Conservation (phyloP, 2,113 vertebrate species). For the Cryptomyrus ogoouensis region DNA sequence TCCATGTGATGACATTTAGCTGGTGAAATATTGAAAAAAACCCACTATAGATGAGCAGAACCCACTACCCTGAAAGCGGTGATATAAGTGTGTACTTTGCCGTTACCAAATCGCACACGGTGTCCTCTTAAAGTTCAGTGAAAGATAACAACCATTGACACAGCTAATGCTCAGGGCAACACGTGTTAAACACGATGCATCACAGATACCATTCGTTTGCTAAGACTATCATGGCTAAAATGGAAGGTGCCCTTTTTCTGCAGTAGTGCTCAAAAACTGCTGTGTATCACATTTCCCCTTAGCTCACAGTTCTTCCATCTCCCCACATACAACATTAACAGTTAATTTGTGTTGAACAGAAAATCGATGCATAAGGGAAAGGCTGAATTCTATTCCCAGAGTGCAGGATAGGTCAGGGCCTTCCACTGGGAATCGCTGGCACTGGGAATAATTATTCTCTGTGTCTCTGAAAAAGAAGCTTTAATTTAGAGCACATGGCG, state of each 20-base stretch:
- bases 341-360: conserved; percentile 28
- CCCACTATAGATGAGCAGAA: not conserved
- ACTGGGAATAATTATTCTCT: not conserved
- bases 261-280: conserved; percentile 9
- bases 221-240: not conserved
- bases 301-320: not conserved
- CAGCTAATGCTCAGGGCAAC: not conserved
- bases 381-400: conserved; percentile 12
- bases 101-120: not conserved
- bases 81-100: not conserved
- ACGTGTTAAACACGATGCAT: not conserved
- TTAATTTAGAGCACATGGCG: not conserved
- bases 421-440: conserved; percentile 18
- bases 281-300: conserved; percentile 18
- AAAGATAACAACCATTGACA: not conserved
- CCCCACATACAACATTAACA: conserved; percentile 13
- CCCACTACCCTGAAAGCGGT: not conserved
- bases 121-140: not conserved
- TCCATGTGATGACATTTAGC: not conserved
- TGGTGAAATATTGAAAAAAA: not conserved
- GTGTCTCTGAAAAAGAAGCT: not conserved
- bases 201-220: not conserved
- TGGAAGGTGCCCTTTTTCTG: not conserved
- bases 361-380: conserved; percentile 30
- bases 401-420: conserved; percentile 18